These are phyloP conservation scores for Daktulosphaira vitifoliae DNA, from an alignment of 1,140 invertebrate species.

Conservation along the genomic window DNA sequence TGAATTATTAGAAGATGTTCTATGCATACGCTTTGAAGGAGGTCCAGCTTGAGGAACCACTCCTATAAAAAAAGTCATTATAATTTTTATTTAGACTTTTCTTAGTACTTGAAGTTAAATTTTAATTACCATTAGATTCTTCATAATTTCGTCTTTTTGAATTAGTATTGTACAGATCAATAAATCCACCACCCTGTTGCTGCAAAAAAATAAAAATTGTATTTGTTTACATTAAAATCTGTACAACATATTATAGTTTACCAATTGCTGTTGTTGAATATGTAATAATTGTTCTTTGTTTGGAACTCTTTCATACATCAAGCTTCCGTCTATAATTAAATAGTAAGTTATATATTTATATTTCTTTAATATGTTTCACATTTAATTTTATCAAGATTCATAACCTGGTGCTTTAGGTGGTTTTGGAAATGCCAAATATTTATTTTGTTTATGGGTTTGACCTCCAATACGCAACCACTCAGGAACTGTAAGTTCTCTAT, in stretches of 20 bases:
- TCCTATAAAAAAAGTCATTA: neutral
- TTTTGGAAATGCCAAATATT: conserved; percentile 70
- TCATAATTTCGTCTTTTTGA: conserved; percentile 71
- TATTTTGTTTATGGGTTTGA: too few relatives aligned
- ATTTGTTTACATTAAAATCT: too few relatives aligned
- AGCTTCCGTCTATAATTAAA: conserved; percentile 62
- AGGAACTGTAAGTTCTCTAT: conserved; percentile 53
- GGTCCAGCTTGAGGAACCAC: conserved; percentile 31
- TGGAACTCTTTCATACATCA: conserved; percentile 71
- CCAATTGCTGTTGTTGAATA: too few relatives aligned
- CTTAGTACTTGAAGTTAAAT: neutral
- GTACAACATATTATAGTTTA: too few relatives aligned
- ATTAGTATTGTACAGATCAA: conserved; percentile 36
- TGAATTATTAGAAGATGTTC: neutral
- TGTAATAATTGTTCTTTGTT: conserved; percentile 51
- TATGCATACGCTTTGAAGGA: conserved; percentile 33
- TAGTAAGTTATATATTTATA: neutral
- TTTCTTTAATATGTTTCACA: too few relatives aligned
- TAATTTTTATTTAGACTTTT: neutral
- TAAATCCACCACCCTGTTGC: neutral
- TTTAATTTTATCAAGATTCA: neutral
- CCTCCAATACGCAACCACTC: conserved; percentile 56
- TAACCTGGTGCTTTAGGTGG: conserved; percentile 71
- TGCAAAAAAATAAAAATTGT: conserved; percentile 43
- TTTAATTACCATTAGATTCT: conserved; percentile 65